Conservation (phyloP, 1,140 invertebrate genomes). For the Aradophagus sp. region DNA sequence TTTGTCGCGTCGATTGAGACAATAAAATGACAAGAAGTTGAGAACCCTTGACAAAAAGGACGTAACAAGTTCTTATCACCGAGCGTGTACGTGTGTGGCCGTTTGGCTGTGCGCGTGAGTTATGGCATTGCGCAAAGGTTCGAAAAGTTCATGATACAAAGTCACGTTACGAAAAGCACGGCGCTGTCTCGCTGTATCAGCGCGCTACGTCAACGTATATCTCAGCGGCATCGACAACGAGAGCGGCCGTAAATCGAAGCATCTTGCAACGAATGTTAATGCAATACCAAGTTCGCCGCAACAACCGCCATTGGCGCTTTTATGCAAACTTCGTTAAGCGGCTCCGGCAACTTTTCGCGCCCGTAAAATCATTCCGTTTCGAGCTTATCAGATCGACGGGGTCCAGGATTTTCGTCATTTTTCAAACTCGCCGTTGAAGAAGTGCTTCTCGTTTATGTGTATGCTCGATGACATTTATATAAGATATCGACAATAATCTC, state of each 20-base stretch:
- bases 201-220: constrained; percentile 36
- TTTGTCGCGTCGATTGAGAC: too few relatives aligned
- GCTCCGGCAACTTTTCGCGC: too few relatives aligned
- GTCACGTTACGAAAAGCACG: constrained; percentile 73
- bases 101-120: constrained; percentile 49
- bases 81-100: constrained; percentile 36
- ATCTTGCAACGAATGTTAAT: constrained; percentile 48
- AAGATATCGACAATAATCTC: too few relatives aligned
- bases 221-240: constrained; percentile 42
- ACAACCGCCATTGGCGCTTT: constrained; percentile 3
- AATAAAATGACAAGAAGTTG: constrained; percentile 27
- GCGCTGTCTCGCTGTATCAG: constrained; percentile 40
- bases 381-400: neutral
- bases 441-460: too few relatives aligned
- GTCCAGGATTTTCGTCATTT: neutral
- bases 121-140: constrained; percentile 71
- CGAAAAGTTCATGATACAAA: constrained; percentile 76
- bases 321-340: neutral
- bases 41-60: constrained; percentile 36
- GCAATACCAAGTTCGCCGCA: constrained; percentile 36
- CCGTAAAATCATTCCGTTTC: too few relatives aligned
- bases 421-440: too few relatives aligned
- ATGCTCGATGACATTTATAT: too few relatives aligned
- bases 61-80: constrained; percentile 28
- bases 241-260: constrained; percentile 27